These are phyloP conservation scores for Stichopus chloronotus DNA, from an alignment of 35 echinoderm and acorn worm genomes.

Conservation along the genomic window DNA sequence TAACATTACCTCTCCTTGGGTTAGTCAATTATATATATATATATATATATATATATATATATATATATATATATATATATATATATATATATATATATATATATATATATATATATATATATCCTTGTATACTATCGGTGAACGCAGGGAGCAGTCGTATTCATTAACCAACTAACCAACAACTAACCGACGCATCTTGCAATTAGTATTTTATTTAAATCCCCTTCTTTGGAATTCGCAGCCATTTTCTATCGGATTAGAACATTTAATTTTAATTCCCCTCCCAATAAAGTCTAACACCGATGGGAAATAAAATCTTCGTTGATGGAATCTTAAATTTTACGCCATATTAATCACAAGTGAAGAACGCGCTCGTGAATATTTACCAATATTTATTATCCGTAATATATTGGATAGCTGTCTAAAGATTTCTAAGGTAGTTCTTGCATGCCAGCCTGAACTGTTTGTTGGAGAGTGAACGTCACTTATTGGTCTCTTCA, in stretches of 20 bases:
- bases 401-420: slow-evolving; percentile 20
- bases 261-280: slow-evolving; percentile 33
- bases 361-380: not conserved
- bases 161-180: not conserved
- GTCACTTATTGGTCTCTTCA: not conserved
- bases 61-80: too few relatives aligned
- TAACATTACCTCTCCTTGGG: too few relatives aligned
- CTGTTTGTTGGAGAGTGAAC: not conserved
- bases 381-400: slow-evolving; percentile 42
- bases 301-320: slow-evolving; percentile 8
- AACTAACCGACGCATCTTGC: not conserved
- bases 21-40: not conserved
- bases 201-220: not conserved
- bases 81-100: too few relatives aligned
- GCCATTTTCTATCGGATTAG: slow-evolving; percentile 26
- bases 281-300: slow-evolving; percentile 24
- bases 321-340: slow-evolving; percentile 37
- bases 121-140: not conserved
- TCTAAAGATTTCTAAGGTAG: not conserved
- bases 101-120: too few relatives aligned
- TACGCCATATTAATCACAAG: slow-evolving; percentile 40
- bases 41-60: too few relatives aligned
- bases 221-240: not conserved
- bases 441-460: not conserved
- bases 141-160: not conserved